Conservation (phyloP, 2,888 invertebrate species). For the Polyommatus iphigenia region DNA sequence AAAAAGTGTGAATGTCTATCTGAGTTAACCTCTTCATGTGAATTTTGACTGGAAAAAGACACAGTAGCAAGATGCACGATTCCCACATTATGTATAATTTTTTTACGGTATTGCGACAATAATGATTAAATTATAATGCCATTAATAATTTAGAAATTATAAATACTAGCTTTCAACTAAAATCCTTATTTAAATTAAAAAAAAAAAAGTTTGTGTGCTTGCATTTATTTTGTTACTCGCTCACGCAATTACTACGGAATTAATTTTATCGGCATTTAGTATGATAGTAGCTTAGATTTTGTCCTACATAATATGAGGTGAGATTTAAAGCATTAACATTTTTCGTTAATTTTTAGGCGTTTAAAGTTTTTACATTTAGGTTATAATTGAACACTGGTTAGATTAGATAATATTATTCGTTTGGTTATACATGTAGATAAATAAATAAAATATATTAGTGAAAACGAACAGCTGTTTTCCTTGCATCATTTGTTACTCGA, state of each 20-base stretch:
- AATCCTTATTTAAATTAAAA: not conserved
- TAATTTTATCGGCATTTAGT: too few species aligned
- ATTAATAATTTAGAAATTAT: not conserved
- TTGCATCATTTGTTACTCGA: not conserved
- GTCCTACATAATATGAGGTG: not conserved
- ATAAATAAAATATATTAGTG: conserved; percentile 10
- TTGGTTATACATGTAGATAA: too few species aligned
- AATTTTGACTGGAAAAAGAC: not conserved
- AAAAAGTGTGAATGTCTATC: too few species aligned
- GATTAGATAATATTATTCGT: too few species aligned
- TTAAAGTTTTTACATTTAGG: not conserved
- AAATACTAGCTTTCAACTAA: not conserved
- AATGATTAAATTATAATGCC: too few species aligned
- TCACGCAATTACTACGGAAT: not conserved
- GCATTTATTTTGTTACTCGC: not conserved
- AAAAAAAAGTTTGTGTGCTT: not conserved
- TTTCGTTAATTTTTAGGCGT: not conserved
- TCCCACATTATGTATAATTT: too few species aligned
- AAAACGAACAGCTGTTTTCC: conserved; percentile 2
- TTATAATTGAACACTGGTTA: not conserved
- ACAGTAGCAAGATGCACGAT: not conserved
- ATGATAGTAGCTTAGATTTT: too few species aligned
- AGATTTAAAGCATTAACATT: not conserved
- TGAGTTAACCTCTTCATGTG: too few species aligned
- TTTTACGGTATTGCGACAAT: too few species aligned